phyloP scores from a whole-genome alignment of 2,797 vertebrate genomes.

The Eupleurogrammus muticus region DNA sequence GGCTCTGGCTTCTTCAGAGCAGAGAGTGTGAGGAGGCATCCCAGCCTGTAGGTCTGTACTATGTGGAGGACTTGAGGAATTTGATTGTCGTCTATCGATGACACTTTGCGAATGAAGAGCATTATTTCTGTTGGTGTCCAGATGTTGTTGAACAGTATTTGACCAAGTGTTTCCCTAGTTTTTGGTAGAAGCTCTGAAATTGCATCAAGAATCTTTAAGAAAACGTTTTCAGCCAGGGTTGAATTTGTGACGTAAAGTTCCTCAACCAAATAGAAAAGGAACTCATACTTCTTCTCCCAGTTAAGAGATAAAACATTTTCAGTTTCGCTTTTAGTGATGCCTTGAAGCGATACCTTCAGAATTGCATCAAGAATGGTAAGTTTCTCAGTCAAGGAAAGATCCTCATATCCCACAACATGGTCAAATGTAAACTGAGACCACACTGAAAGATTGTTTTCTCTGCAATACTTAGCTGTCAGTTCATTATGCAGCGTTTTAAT shows the following conservation, averaged over 20 bases:
- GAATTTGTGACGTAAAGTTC: neutral
- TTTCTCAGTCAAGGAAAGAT: neutral
- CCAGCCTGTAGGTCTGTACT: neutral
- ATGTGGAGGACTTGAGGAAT: constrained; percentile 1
- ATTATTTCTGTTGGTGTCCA: constrained; percentile 5
- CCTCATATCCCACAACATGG: constrained; percentile 1
- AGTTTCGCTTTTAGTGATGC: neutral
- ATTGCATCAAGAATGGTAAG: neutral
- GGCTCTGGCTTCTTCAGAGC: neutral
- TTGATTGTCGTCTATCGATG: neutral
- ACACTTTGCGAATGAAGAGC: neutral
- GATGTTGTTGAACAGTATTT: constrained; percentile 1
- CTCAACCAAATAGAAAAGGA: neutral
- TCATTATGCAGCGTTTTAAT: constrained; percentile 1
- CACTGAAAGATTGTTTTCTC: neutral
- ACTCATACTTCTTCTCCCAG: constrained; percentile 7
- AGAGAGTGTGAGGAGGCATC: neutral
- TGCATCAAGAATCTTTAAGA: neutral
- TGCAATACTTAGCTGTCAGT: neutral
- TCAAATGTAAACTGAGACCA: constrained; percentile 6
- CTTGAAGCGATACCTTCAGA: neutral
- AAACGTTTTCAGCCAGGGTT: neutral
- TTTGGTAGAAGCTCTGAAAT: neutral
- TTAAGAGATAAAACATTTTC: neutral
- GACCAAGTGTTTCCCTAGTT: neutral